A percentile compares a stretch with the other conserved stretches of the same genome.
Conservation (phyloP, 2,888 invertebrate species). For the Drosophila kambysellisi region DNA sequence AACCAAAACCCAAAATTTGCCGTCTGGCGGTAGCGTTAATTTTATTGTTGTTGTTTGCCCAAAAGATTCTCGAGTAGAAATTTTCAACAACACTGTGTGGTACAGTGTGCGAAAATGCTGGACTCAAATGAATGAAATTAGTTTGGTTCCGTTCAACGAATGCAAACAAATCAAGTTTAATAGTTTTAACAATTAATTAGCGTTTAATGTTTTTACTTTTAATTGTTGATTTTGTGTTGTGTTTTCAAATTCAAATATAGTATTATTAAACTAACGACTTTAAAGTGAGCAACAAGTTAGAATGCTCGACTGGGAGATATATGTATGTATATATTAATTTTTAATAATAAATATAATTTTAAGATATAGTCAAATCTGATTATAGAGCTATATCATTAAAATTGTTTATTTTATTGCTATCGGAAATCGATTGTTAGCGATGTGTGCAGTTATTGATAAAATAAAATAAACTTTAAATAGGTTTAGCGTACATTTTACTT, state of each 20-base stretch:
- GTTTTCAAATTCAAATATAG: not conserved
- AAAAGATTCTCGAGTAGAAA: conserved; percentile 65
- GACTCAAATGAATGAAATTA: not conserved
- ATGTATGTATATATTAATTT: not conserved
- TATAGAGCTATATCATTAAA: no score
- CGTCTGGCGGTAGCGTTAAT: conserved; percentile 45
- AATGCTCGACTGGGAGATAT: not conserved
- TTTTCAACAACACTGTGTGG: conserved; percentile 25
- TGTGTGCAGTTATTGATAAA: not conserved
- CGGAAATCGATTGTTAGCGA: not conserved
- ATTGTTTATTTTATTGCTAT: not conserved
- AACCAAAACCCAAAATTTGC: conserved; percentile 48
- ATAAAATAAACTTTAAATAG: not conserved
- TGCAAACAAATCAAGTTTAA: conserved; percentile 4
- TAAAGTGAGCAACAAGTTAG: not conserved
- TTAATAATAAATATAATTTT: not conserved
- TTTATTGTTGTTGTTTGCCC: conserved; percentile 41
- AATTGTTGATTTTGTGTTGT: not conserved
- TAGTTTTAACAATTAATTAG: not conserved
- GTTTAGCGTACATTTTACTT: not conserved
- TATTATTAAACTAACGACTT: not conserved
- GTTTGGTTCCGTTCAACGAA: conserved; percentile 1
- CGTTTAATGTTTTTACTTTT: not conserved
- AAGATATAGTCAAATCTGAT: not conserved
- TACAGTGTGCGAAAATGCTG: conserved; percentile 2